phyloP scores from a whole-genome alignment of 2,888 invertebrate species.

The Laspeyria flexula region DNA sequence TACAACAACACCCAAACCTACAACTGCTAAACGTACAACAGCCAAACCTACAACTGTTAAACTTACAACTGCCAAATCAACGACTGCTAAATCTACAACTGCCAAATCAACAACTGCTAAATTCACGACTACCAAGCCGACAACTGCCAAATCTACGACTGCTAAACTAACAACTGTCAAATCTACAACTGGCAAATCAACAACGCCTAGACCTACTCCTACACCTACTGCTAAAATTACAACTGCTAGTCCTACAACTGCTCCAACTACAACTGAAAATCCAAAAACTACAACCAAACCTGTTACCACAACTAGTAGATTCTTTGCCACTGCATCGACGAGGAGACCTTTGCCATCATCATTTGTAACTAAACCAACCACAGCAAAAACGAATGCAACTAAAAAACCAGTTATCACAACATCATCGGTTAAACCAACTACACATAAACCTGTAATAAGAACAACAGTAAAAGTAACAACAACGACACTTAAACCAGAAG shows the following conservation, averaged over 20 bases:
- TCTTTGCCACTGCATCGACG: constrained; percentile 17
- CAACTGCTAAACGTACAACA: constrained; percentile 16
- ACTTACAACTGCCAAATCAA: constrained; percentile 30
- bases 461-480: constrained; percentile 36
- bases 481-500: constrained; percentile 38
- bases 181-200: constrained; percentile 21
- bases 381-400: constrained; percentile 13
- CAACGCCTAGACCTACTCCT: constrained; percentile 20
- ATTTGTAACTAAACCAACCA: constrained; percentile 22
- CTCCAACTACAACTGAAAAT: constrained; percentile 21
- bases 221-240: constrained; percentile 39
- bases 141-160: constrained; percentile 31
- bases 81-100: constrained; percentile 36
- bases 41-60: constrained; percentile 36
- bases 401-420: constrained; percentile 13
- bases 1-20: constrained; percentile 14
- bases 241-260: constrained; percentile 7
- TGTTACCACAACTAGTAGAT: constrained; percentile 30
- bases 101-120: constrained; percentile 13
- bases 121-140: constrained; percentile 10
- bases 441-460: constrained; percentile 24
- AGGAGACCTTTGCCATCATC: constrained; percentile 11
- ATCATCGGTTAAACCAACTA: constrained; percentile 32
- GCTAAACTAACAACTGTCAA: constrained; percentile 34
- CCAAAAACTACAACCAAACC: constrained; percentile 27